phyloP scores from a whole-genome alignment of 2,888 invertebrate genomes.

The Tetropium fuscum region DNA sequence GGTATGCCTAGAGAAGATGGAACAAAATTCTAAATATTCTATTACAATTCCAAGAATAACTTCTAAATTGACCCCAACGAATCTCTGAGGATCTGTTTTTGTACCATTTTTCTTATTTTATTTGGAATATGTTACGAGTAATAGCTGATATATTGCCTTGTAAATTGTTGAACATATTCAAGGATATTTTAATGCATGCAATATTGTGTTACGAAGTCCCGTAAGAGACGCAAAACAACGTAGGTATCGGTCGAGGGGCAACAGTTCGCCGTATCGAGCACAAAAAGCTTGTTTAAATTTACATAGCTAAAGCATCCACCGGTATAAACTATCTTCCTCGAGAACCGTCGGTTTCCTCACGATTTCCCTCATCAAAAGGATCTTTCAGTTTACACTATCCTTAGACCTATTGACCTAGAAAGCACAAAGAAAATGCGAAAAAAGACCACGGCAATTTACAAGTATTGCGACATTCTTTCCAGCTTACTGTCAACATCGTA shows the following conservation, averaged over 20 bases:
- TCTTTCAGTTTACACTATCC: not conserved
- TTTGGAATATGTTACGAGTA: too few species aligned
- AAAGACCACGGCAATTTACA: slow-evolving; percentile 3
- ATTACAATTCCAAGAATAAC: too few species aligned
- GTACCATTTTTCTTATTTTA: too few species aligned
- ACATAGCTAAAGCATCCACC: not conserved
- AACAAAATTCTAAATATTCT: too few species aligned
- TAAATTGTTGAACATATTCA: too few species aligned
- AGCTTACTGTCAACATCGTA: slow-evolving; percentile 16
- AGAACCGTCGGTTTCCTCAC: not conserved
- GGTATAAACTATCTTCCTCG: not conserved
- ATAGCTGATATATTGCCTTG: too few species aligned
- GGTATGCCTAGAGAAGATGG: too few species aligned
- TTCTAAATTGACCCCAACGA: too few species aligned
- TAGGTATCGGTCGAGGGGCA: not conserved
- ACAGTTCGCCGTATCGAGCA: not conserved
- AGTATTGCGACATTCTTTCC: not conserved
- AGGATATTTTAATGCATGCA: too few species aligned
- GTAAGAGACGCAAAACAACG: too few species aligned
- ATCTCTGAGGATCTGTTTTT: too few species aligned
- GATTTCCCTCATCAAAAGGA: not conserved
- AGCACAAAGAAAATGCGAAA: not conserved
- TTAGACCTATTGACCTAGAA: slow-evolving; percentile 19
- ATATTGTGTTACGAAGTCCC: too few species aligned
- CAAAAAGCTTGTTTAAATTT: not conserved